phyloP scores from a whole-genome alignment of 2,888 invertebrate genomes.

The Ormyrus pomaceus region DNA sequence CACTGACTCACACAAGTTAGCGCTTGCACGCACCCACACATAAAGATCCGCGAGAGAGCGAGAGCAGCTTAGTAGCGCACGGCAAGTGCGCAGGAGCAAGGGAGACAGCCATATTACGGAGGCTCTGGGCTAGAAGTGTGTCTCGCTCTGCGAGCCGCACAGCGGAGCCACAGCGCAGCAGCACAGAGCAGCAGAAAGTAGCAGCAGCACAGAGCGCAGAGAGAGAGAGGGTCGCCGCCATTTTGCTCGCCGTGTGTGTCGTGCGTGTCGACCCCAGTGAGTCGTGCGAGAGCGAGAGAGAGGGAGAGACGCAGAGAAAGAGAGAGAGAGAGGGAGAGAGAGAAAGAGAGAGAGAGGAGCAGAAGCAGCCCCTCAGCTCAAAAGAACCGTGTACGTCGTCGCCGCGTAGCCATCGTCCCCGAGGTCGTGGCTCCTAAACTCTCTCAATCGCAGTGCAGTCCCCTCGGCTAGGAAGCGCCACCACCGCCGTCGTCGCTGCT shows the following conservation, averaged over 20 bases:
- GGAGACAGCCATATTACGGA: no score
- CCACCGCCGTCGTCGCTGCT: no score
- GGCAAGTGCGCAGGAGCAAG: no score
- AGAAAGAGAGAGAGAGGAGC: slow-evolving; percentile 9
- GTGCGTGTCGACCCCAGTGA: slow-evolving; percentile 42
- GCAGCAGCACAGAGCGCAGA: slow-evolving; percentile 22
- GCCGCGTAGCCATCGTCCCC: not conserved
- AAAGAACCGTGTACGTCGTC: slow-evolving; percentile 16
- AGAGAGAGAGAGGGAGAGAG: not conserved
- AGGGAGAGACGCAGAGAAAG: not conserved
- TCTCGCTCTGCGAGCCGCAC: no score
- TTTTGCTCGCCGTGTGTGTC: slow-evolving; percentile 53
- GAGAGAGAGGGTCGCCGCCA: slow-evolving; percentile 46
- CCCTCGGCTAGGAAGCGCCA: no score
- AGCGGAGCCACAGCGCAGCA: slow-evolving; percentile 3
- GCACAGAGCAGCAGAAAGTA: slow-evolving; percentile 34
- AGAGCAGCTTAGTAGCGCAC: not conserved
- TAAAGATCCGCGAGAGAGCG: not conserved
- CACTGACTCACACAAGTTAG: no score
- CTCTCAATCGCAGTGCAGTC: no score
- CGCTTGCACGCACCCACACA: no score
- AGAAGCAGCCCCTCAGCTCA: slow-evolving; percentile 5
- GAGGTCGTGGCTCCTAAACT: no score
- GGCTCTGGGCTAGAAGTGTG: no score
- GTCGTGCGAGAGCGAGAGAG: slow-evolving; percentile 2